A percentile compares a stretch with the other conserved stretches of the same genome.
Evolutionary conservation across 2,888 invertebrate genomes (phyloP).

Genomic region (Sesia apiformis): DNA sequence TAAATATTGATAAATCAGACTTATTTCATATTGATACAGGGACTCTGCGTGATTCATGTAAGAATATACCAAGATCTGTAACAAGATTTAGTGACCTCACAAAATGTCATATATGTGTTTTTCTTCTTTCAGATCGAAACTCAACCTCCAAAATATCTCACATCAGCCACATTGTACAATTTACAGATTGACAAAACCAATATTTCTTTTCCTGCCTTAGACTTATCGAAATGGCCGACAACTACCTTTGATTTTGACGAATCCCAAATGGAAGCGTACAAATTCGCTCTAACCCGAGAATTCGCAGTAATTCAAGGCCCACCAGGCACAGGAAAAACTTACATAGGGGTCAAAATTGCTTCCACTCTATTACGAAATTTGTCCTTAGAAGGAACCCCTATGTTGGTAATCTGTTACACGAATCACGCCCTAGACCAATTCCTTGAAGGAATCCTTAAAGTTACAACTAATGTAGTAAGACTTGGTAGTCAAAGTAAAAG

Average conservation of each 20-base stretch:
- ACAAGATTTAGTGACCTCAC: no score
- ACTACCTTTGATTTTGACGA: conserved; percentile 72
- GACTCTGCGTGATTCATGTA: no score
- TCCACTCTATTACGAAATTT: conserved; percentile 78
- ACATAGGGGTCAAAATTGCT: conserved; percentile 83
- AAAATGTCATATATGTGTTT: no score
- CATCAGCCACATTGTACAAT: conserved; percentile 39
- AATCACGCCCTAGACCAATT: conserved; percentile 93
- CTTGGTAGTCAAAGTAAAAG: conserved; percentile 82
- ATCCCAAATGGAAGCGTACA: conserved; percentile 79
- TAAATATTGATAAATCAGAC: no score
- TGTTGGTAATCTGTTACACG: conserved; percentile 87
- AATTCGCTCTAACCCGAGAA: conserved; percentile 80
- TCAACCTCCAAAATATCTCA: conserved; percentile 50
- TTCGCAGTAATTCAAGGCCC: conserved; percentile 90
- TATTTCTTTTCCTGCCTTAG: conserved; percentile 41
- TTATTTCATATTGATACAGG: no score
- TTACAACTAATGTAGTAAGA: conserved; percentile 77
- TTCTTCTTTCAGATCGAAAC: conserved; percentile 32
- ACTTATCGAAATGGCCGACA: conserved; percentile 60
- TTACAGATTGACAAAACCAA: conserved; percentile 29
- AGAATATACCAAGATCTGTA: no score
- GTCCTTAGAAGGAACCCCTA: conserved; percentile 73
- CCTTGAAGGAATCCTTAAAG: conserved; percentile 77
- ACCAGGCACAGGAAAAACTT: conserved; percentile 92